phyloP scores from a whole-genome alignment of 2,888 invertebrate species.

The Amaurobius ferox region DNA sequence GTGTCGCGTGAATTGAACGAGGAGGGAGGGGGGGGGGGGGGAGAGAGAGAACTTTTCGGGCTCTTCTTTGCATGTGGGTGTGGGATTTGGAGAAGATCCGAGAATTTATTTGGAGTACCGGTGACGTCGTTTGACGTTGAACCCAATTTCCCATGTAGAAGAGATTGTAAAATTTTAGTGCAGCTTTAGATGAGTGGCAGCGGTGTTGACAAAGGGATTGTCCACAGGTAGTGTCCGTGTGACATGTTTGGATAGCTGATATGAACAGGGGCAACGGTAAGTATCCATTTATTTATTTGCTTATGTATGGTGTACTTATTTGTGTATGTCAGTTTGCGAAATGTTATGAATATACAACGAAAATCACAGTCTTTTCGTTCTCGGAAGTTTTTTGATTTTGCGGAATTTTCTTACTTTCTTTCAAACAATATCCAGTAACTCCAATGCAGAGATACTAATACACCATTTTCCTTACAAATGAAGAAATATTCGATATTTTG shows the following conservation, averaged over 20 bases:
- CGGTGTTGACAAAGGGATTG: slow-evolving; percentile 23
- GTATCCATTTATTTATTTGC: too few relatives aligned
- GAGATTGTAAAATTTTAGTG: too few relatives aligned
- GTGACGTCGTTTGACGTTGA: neutral
- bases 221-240: neutral
- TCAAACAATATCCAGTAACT: too few relatives aligned
- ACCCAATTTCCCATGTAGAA: neutral
- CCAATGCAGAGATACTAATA: too few relatives aligned
- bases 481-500: too few relatives aligned
- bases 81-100: slow-evolving; percentile 42
- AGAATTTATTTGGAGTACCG: slow-evolving; percentile 9
- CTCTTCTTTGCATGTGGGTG: slow-evolving; percentile 43
- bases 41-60: neutral
- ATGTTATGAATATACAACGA: too few relatives aligned
- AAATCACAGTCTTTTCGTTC: too few relatives aligned
- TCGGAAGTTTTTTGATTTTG: too few relatives aligned
- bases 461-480: too few relatives aligned
- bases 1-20: slow-evolving; percentile 32
- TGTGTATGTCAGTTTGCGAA: too few relatives aligned
- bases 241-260: slow-evolving; percentile 19
- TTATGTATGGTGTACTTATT: too few relatives aligned
- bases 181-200: neutral
- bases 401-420: too few relatives aligned
- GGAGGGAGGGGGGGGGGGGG: neutral
- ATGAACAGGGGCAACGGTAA: slow-evolving; percentile 23